A percentile compares a stretch with the other conserved stretches of the same genome.
phyloP scores from a whole-genome alignment of 2,113 vertebrate genomes.

The Bufo bufo region DNA sequence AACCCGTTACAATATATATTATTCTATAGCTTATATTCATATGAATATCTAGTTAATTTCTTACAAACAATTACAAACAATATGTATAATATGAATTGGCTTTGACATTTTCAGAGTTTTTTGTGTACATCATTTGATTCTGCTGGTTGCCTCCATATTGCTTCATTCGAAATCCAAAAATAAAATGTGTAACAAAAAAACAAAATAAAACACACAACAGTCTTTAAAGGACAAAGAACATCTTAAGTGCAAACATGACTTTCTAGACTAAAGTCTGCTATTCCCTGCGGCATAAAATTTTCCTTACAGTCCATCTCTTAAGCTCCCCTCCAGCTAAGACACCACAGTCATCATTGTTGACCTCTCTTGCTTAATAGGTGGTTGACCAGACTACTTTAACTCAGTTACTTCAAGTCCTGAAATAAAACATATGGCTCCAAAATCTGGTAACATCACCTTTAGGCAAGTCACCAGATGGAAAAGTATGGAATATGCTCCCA shows the following conservation, averaged over 20 bases:
- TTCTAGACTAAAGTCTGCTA: constrained; percentile 70
- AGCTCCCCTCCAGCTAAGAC: constrained; percentile 61
- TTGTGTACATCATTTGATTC: constrained; percentile 68
- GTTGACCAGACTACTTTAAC: constrained; percentile 61
- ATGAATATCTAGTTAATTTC: constrained; percentile 15
- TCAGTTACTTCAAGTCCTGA: constrained; percentile 57
- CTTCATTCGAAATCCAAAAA: constrained; percentile 81
- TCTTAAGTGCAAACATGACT: constrained; percentile 78
- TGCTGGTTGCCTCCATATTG: constrained; percentile 85
- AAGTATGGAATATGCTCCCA: background rate
- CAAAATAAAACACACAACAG: constrained; percentile 74
- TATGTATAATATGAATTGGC: constrained; percentile 65
- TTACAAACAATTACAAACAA: constrained; percentile 72
- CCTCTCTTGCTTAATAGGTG: constrained; percentile 60
- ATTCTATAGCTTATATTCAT: constrained; percentile 57
- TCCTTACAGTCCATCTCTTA: constrained; percentile 67
- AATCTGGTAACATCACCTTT: constrained; percentile 1
- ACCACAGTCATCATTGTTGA: constrained; percentile 55
- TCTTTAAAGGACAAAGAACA: constrained; percentile 71
- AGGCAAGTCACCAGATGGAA: background rate
- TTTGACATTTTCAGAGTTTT: constrained; percentile 76
- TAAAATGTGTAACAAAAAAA: background rate
- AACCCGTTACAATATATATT: constrained; percentile 41
- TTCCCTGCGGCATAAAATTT: constrained; percentile 67
- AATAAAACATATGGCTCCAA: constrained; percentile 38